Percentiles rank a stretch among this genome's conserved stretches.
phyloP scores from a whole-genome alignment of 2,888 invertebrate genomes.

The Polymixis flavicincta region DNA sequence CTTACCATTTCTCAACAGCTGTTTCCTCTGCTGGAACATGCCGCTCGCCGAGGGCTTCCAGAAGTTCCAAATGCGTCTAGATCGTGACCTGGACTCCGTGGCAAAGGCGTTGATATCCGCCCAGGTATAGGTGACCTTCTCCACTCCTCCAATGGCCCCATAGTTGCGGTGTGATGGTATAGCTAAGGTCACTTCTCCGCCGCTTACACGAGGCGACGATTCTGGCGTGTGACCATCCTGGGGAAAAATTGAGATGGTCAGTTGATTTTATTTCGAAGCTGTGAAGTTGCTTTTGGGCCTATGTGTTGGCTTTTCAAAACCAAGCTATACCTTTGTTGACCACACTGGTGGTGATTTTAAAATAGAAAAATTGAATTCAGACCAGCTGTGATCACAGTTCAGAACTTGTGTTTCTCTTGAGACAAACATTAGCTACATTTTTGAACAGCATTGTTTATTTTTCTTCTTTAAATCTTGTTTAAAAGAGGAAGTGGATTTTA shows the following conservation, averaged over 20 bases:
- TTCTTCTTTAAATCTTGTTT: too few species aligned
- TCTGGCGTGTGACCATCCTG: slow-evolving; percentile 79
- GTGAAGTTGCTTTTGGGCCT: neutral
- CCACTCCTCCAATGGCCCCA: slow-evolving; percentile 83
- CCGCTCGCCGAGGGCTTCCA: slow-evolving; percentile 81
- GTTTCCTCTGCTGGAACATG: slow-evolving; percentile 91
- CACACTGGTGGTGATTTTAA: too few species aligned
- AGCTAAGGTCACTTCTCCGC: slow-evolving; percentile 79
- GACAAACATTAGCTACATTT: too few species aligned
- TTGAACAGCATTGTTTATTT: too few species aligned
- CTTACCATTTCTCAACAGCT: slow-evolving; percentile 94
- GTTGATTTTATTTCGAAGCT: neutral
- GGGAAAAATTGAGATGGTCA: neutral
- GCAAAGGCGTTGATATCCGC: slow-evolving; percentile 94
- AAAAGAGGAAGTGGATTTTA: too few species aligned
- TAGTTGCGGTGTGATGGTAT: slow-evolving; percentile 80
- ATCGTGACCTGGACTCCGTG: slow-evolving; percentile 88
- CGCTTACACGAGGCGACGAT: slow-evolving; percentile 79
- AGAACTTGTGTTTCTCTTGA: too few species aligned
- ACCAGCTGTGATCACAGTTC: too few species aligned
- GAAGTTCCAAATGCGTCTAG: slow-evolving; percentile 85
- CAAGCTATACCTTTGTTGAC: neutral
- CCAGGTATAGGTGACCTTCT: slow-evolving; percentile 94
- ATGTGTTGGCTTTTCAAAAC: neutral
- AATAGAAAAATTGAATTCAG: too few species aligned